phyloP scores from a whole-genome alignment of 1,140 invertebrate genomes.

The Drosophila ercepeae region DNA sequence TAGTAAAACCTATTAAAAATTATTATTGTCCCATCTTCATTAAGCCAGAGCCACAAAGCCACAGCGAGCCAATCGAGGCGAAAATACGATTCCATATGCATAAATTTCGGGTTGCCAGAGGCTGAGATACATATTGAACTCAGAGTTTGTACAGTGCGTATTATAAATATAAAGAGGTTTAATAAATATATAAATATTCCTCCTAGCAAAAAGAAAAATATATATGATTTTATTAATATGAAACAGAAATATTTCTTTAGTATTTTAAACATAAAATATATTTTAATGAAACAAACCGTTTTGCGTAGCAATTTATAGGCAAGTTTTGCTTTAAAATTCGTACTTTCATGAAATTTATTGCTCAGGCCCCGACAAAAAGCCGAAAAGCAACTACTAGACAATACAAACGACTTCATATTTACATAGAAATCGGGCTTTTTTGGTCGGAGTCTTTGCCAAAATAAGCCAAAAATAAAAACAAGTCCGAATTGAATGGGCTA shows the following conservation, averaged over 20 bases:
- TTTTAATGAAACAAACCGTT: conserved; percentile 1
- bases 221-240: no score
- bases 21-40: conserved; percentile 75
- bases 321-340: conserved; percentile 61
- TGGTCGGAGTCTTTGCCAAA: neutral
- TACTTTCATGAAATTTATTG: conserved; percentile 67
- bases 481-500: conserved; percentile 37
- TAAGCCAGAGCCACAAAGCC: conserved; percentile 31
- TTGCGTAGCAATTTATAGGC: conserved; percentile 29
- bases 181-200: neutral
- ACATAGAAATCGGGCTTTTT: conserved; percentile 46
- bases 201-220: no score
- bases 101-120: conserved; percentile 47
- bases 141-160: conserved; percentile 21
- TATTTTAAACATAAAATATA: neutral
- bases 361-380: conserved; percentile 42
- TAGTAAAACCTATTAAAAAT: conserved; percentile 76
- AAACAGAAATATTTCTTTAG: neutral
- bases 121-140: conserved; percentile 25
- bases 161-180: neutral
- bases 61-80: conserved; percentile 47
- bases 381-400: conserved; percentile 44
- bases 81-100: conserved; percentile 67
- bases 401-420: conserved; percentile 41
- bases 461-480: conserved; percentile 6